Evolutionary conservation across 2,113 vertebrate species (phyloP), one percentile per base, ranked within the genome.

Genomic region (Girardinichthys multiradiatus): DNA sequence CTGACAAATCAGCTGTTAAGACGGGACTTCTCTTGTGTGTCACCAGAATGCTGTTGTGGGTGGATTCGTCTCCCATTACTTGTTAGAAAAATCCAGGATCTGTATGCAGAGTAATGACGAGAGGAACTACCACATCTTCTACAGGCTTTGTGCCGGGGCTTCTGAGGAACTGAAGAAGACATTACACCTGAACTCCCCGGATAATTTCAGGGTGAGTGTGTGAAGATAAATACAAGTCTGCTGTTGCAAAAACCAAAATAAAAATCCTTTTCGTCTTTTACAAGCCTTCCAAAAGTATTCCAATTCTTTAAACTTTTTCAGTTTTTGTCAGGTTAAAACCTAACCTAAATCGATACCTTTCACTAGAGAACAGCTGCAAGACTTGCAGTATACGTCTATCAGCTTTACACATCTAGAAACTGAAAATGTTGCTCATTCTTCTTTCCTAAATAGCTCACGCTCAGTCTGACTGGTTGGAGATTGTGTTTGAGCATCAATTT

Each of bases 91-190:
- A 92, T 99, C 98, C 12, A 95, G 98, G 87, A 99, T 99, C 89
- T 99, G 98, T 90, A 96, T 97, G 92, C 98, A 99, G 92, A 96
- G 97, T 73, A 95, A 95, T 81, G 97, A 99, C 35, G 98, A 99
- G 94, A 95, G 98, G 89, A 99, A 99, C 94, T 99, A 99, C 24
- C 98, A 99, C 91, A 98, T 99, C 77, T 99, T 99, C 92, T 99
- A 99, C 83, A 94, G 98, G 70, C 95, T 99, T 68, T 99, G 98
- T 80, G 97, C 98, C 0, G 98, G 98, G 33, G 98, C 98, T 35
- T 95, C 98, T 4, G 97, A 99, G 88, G 97, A 98, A 80, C 96
- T 97, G 88, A 96, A 96, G 80, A 94, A 96, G 90, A 97, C 94
- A 72, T 92, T 99, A 0, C 97, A 97, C 82, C 94, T 99, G 86